phyloP scores from a whole-genome alignment of 1,140 invertebrate species.

The Hydropsyche tenuis region DNA sequence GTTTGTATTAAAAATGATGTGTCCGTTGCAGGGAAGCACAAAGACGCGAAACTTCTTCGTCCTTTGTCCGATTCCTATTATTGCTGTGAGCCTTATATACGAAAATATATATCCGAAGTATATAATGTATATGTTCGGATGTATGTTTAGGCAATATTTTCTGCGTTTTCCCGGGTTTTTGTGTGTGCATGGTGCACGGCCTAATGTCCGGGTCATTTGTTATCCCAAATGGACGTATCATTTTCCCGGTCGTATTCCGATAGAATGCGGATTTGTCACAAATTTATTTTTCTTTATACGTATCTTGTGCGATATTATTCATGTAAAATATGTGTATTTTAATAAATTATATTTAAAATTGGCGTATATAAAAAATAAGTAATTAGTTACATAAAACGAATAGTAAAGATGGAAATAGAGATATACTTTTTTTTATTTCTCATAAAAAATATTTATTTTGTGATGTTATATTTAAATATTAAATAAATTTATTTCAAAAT shows the following conservation, averaged over 20 bases:
- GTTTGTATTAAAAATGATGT: conserved; percentile 68
- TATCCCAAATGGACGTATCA: conserved; percentile 49
- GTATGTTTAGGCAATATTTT: neutral
- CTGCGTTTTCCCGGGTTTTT: too few relatives aligned
- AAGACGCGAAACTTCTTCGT: conserved; percentile 12
- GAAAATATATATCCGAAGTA: neutral
- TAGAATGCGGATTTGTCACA: conserved; percentile 47
- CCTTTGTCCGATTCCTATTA: conserved; percentile 31
- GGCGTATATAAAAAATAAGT: too few relatives aligned
- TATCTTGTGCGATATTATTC: too few relatives aligned
- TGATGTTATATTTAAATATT: too few relatives aligned
- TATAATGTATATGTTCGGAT: too few relatives aligned
- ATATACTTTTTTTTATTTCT: too few relatives aligned
- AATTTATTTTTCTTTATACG: neutral
- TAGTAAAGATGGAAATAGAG: too few relatives aligned
- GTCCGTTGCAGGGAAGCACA: conserved; percentile 55
- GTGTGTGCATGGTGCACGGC: conserved; percentile 30
- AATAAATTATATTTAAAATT: too few relatives aligned
- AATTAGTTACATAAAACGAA: too few relatives aligned
- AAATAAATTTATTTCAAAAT: too few relatives aligned
- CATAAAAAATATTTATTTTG: too few relatives aligned
- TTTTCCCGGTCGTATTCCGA: conserved; percentile 39
- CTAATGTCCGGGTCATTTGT: conserved; percentile 49
- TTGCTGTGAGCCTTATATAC: conserved; percentile 3
- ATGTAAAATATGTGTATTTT: too few relatives aligned